Evolutionary conservation across 2,888 invertebrate genomes (phyloP), one percentile per base, ranked within the genome.

Genomic region (Mamestra brassicae): DNA sequence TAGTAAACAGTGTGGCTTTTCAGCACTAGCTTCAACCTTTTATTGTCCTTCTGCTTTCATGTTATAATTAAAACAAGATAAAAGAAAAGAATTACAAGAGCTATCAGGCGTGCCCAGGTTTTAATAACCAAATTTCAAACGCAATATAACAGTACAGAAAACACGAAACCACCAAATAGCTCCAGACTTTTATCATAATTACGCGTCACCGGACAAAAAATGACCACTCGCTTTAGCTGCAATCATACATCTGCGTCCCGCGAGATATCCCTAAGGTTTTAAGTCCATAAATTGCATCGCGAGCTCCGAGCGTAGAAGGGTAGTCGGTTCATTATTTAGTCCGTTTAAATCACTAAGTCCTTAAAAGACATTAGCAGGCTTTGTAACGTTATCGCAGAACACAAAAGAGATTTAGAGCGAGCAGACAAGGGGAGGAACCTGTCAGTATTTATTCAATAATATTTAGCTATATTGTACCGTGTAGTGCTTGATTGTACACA

Each of bases 271-370:
- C 92, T 85, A 89, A 89, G 83, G 91, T 90, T 92, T 92, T 92
- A 94, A 94, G 93, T 93, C 90, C 91, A 92, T 94, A 94, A 95
- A 95, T 94, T 95, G 93, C 90, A 85, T 89, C 85, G 89, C 88
- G 87, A 90, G 90, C 87, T 82, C 81, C 86, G 89, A 87, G 90
- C 60, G 17, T 63, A 67, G 92, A 95, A 95, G 96, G 96, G 96
- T 95, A 95, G 93, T 89, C 81, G 91, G 92, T 95, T 96, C 96
- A 96, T 96, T 96, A 96, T 95, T 94, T 94, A 97, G 96, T 96
- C 96, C 95, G 96, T 96, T 96, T 96, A 96, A 96, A 96, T 96
- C 95, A 93, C 96, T 96, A 96, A 96, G 96, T 96, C 96, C 96
- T 96, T 96, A 96, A 96, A 96, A 95, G 94, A 96, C 95, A 96